Evolutionary conservation across 2,888 invertebrate genomes (phyloP), one percentile per base, ranked within the genome.

Genomic region (Magallana nippona): DNA sequence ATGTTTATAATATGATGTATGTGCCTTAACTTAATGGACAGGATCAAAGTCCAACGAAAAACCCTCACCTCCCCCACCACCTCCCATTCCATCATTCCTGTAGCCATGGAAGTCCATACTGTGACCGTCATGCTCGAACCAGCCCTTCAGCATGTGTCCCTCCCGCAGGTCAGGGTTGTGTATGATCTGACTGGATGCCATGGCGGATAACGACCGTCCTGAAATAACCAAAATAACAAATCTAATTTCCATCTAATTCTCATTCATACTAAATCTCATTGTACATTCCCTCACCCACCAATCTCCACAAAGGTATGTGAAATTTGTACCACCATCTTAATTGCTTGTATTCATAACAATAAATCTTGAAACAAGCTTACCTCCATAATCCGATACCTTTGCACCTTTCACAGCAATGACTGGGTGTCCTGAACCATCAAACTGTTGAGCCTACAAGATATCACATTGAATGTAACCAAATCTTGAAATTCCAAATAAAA

Each of bases 141-240:
- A 99, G 56, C 98, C 97, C 83, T 97, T 96, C 78, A 99, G 95
- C 77, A 93, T 95, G 93, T 98, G 97, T 1, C 98, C 97, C 92
- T 98, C 98, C 0, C 96, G 96, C 55, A 98, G 95, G 93, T 99
- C 98, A 0, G 99, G 98, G 95, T 99, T 98, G 10, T 97, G 93
- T 88, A 97, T 96, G 84, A 98, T 86, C 84, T 93, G 92, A 85
- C 94, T 94, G 78, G 91, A 91, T 55, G 87, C 88, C 2, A 92
- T 82, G 0, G 93, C 90, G 1, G 94, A 93, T 85, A 95, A 90
- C 5, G 95, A 94, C 15, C 94, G 90, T 5, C 94, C 94, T 88
- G 89, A 86, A 91, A 85, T 55, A 83, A 79, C 15, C 10, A 15
- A 44, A 44, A 44, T 8, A 44, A 44, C 8, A 44, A 5, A 44